These are phyloP conservation scores for Lepeophtheirus salmonis DNA, from an alignment of 1,140 invertebrate genomes.

Conservation along the genomic window DNA sequence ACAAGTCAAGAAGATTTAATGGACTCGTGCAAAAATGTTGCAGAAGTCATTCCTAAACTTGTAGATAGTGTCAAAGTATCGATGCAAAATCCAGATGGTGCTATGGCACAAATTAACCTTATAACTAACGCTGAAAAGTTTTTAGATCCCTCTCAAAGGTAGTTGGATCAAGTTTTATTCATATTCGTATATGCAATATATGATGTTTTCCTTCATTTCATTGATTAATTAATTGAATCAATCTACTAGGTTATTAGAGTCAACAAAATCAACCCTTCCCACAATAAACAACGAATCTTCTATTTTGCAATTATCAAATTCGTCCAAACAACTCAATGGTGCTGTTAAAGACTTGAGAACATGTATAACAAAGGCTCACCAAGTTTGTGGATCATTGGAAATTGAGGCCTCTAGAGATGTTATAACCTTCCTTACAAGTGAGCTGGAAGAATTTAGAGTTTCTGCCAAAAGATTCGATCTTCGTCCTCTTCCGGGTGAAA, in stretches of 20 bases:
- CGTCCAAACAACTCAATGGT: slow-evolving; percentile 49
- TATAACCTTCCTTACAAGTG: slow-evolving; percentile 53
- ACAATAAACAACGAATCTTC: slow-evolving; percentile 61
- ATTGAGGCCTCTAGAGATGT: slow-evolving; percentile 59
- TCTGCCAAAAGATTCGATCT: slow-evolving; percentile 48
- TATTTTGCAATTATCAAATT: slow-evolving; percentile 46
- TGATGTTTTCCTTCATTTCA: neutral
- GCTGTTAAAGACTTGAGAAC: slow-evolving; percentile 57
- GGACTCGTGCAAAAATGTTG: slow-evolving; percentile 51
- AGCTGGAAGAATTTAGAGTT: slow-evolving; percentile 56
- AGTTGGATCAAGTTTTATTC: slow-evolving; percentile 17
- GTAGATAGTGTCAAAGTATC: slow-evolving; percentile 60
- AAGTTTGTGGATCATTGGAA: slow-evolving; percentile 69
- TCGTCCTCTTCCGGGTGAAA: slow-evolving; percentile 65
- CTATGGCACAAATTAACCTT: slow-evolving; percentile 53
- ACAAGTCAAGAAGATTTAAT: slow-evolving; percentile 49
- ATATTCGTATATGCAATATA: neutral
- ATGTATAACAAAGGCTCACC: slow-evolving; percentile 58
- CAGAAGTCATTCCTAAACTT: slow-evolving; percentile 56
- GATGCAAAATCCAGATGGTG: slow-evolving; percentile 45
- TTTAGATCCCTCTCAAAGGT: slow-evolving; percentile 36
- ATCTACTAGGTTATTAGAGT: slow-evolving; percentile 42
- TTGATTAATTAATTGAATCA: slow-evolving; percentile 28
- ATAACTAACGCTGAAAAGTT: slow-evolving; percentile 51
- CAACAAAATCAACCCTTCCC: slow-evolving; percentile 59